A percentile compares a stretch with the other conserved stretches of the same genome.
phyloP scores from a whole-genome alignment of 2,113 vertebrate genomes.

The Serinus canaria region DNA sequence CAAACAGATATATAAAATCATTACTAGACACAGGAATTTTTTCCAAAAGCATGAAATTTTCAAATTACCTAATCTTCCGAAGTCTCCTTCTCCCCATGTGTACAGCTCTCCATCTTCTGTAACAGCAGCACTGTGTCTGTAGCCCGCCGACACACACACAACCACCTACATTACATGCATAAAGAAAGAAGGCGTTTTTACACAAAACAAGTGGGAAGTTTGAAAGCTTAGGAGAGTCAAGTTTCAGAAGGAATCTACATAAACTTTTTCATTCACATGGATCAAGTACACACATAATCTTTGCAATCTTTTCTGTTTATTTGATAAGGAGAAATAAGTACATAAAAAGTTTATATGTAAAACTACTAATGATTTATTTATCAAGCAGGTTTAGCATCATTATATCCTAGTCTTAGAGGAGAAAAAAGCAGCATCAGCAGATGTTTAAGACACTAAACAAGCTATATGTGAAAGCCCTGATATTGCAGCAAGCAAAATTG shows the following conservation, averaged over 20 bases:
- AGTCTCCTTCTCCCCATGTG: slow-evolving; percentile 86
- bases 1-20: neutral
- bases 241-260: neutral
- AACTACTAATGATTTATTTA: neutral
- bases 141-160: slow-evolving; percentile 85
- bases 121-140: slow-evolving; percentile 84
- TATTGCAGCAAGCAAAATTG: neutral
- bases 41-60: neutral
- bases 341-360: neutral
- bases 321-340: neutral
- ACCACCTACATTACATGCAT: slow-evolving; percentile 71
- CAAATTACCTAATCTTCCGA: slow-evolving; percentile 82
- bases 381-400: neutral
- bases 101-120: slow-evolving; percentile 86
- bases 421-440: neutral
- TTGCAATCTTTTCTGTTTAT: neutral
- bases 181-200: neutral
- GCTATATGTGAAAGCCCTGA: neutral
- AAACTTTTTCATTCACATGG: neutral
- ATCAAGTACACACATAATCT: neutral
- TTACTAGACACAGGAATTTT: neutral
- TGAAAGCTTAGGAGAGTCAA: neutral
- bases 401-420: neutral
- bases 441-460: neutral
- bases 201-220: neutral